Conservation (phyloP, 2,113 vertebrate genomes). For the Phalacrocorax carbo region DNA sequence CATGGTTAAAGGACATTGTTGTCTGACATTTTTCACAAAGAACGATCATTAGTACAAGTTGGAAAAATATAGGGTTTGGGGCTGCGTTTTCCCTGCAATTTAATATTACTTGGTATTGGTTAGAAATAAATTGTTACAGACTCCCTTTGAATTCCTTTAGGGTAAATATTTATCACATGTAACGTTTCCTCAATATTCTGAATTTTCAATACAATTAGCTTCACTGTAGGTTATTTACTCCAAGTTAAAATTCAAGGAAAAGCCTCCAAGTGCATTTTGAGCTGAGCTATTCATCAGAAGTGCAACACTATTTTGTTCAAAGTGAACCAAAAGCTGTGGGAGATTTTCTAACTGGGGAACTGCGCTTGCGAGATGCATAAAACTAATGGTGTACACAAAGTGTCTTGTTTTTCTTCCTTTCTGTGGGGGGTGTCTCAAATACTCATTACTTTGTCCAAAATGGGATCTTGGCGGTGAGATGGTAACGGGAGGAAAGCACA, state of each 20-base stretch:
- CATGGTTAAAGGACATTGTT: slow-evolving; percentile 53
- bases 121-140: slow-evolving; percentile 63
- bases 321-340: slow-evolving; percentile 60
- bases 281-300: slow-evolving; percentile 60
- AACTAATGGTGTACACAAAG: slow-evolving; percentile 45
- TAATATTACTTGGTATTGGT: slow-evolving; percentile 57
- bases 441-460: neutral
- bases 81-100: slow-evolving; percentile 57
- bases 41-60: slow-evolving; percentile 49
- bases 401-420: slow-evolving; percentile 17
- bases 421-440: slow-evolving; percentile 2
- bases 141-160: slow-evolving; percentile 60
- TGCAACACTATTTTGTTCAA: slow-evolving; percentile 49
- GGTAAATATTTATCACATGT: slow-evolving; percentile 70
- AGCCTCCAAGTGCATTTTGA: slow-evolving; percentile 60
- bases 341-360: slow-evolving; percentile 13
- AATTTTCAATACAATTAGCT: slow-evolving; percentile 70
- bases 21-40: slow-evolving; percentile 59
- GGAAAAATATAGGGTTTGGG: slow-evolving; percentile 62
- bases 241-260: slow-evolving; percentile 64
- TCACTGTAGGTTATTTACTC: slow-evolving; percentile 69
- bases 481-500: neutral
- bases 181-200: slow-evolving; percentile 68
- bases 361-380: neutral
- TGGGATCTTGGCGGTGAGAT: neutral